phyloP scores from a whole-genome alignment of 2,888 invertebrate genomes.

The Syrphus vitripennis region DNA sequence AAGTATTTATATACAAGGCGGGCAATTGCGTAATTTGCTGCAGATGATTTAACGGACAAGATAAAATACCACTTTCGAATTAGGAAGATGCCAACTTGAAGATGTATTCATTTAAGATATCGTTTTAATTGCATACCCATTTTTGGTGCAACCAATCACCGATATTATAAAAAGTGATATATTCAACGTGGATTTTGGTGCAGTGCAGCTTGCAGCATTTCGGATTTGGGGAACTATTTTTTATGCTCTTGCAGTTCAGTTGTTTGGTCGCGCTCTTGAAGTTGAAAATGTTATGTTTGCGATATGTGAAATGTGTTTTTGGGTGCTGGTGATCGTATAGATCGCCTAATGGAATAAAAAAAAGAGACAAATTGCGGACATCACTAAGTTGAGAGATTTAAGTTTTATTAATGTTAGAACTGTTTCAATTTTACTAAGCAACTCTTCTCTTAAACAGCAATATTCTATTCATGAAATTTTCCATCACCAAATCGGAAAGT shows the following conservation, averaged over 20 bases:
- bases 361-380: neutral
- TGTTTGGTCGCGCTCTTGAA: neutral
- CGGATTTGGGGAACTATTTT: constrained; percentile 6
- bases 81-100: constrained; percentile 66
- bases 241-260: neutral
- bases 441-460: too few species aligned
- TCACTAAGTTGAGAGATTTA: too few species aligned
- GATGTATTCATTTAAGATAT: constrained; percentile 58
- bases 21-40: constrained; percentile 53
- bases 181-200: constrained; percentile 49
- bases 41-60: constrained; percentile 50
- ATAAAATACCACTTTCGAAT: constrained; percentile 64
- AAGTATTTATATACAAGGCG: constrained; percentile 13
- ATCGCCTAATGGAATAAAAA: neutral
- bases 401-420: too few species aligned
- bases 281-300: neutral
- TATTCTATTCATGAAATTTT: too few species aligned
- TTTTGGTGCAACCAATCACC: constrained; percentile 59
- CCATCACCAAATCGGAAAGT: too few species aligned
- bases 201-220: constrained; percentile 42
- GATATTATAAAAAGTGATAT: constrained; percentile 61
- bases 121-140: constrained; percentile 68
- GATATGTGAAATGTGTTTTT: neutral
- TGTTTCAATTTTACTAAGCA: too few species aligned
- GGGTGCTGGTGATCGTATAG: neutral